These are phyloP conservation scores for Cisticola juncidis DNA, from an alignment of 2,113 vertebrate species.

Conservation along the genomic window DNA sequence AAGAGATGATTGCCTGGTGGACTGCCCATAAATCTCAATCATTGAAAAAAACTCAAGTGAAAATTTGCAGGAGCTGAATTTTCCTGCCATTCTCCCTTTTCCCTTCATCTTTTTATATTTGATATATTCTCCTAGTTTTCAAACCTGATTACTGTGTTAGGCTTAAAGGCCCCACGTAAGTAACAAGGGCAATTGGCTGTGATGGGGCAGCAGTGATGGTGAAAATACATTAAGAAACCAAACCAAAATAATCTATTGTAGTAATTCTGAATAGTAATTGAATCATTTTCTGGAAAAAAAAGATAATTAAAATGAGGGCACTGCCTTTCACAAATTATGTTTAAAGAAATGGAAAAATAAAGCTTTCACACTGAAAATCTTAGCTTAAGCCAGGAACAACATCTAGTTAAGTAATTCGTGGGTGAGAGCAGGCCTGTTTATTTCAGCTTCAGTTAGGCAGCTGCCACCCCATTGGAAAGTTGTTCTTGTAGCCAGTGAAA, in stretches of 20 bases:
- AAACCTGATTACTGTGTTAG: neutral
- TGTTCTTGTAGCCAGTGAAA: neutral
- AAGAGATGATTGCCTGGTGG: neutral
- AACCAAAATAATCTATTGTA: neutral
- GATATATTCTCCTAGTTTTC: neutral
- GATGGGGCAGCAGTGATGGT: neutral
- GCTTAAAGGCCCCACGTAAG: neutral
- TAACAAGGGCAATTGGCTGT: neutral
- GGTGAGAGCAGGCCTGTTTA: neutral
- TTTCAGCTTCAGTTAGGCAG: neutral
- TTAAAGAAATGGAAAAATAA: neutral
- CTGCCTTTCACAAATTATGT: neutral
- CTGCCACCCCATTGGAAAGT: neutral
- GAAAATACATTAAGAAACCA: neutral
- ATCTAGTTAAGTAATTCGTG: neutral
- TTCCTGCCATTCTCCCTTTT: neutral
- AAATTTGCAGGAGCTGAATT: neutral
- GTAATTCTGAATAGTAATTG: neutral
- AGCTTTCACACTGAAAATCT: neutral
- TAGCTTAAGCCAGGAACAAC: neutral
- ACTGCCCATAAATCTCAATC: neutral
- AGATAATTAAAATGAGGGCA: neutral
- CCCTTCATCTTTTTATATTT: neutral
- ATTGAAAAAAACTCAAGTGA: neutral
- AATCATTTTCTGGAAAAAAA: neutral